Conservation (phyloP, 2,888 invertebrate species). For the Ophion costatus region DNA sequence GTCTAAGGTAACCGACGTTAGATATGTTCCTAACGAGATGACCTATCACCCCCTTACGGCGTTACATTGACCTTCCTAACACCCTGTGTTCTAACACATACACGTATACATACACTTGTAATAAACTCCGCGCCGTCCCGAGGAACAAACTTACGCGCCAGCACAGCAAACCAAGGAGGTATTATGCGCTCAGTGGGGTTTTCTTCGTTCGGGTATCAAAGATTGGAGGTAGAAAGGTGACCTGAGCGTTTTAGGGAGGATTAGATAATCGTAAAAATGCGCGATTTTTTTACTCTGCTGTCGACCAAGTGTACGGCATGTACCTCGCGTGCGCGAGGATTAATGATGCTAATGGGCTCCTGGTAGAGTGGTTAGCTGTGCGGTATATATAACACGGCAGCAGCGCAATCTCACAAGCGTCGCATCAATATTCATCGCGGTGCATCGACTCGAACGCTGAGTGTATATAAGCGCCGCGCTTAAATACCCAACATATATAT, state of each 20-base stretch:
- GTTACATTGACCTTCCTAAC: no score
- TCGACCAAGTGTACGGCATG: neutral
- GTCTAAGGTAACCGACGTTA: no score
- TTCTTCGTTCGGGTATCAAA: no score
- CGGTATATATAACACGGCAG: constrained; percentile 11
- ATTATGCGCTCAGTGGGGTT: no score
- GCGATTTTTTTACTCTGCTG: neutral
- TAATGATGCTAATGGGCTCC: constrained; percentile 61
- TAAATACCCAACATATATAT: neutral
- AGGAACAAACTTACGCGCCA: neutral
- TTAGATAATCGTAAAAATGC: neutral
- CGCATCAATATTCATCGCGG: constrained; percentile 65
- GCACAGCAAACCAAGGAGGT: no score
- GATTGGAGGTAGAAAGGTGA: no score
- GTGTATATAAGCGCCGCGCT: constrained; percentile 37
- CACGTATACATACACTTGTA: neutral
- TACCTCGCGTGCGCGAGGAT: constrained; percentile 22
- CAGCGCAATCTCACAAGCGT: constrained; percentile 52
- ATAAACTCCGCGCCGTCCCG: no score
- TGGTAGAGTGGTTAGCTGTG: constrained; percentile 31
- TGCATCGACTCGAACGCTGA: constrained; percentile 59
- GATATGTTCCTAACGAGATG: no score
- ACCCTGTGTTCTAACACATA: no score
- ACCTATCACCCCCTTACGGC: no score
- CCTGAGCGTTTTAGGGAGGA: neutral